phyloP scores from a whole-genome alignment of 2,113 vertebrate genomes.

The Melanocharis versteri region DNA sequence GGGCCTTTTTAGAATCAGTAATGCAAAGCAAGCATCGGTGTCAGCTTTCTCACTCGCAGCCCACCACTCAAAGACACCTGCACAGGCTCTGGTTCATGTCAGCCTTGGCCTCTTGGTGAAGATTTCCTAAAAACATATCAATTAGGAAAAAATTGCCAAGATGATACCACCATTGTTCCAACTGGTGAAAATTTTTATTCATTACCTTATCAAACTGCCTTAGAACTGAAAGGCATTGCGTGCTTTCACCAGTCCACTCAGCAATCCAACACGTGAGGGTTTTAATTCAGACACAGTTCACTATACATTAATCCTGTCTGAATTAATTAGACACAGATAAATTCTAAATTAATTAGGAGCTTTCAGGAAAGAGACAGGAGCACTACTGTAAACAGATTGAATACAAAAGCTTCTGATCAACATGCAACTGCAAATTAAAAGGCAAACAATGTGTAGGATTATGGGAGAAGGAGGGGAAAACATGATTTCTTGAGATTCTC shows the following conservation, averaged over 20 bases:
- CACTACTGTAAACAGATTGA: neutral
- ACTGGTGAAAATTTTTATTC: neutral
- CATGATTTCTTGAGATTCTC: neutral
- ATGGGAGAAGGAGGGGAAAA: neutral
- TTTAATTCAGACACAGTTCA: neutral
- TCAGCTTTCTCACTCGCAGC: neutral
- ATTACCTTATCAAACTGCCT: neutral
- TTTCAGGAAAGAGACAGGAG: neutral
- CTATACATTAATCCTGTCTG: neutral
- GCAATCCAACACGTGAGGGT: neutral
- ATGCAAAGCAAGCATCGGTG: fast-evolving
- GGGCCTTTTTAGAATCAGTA: neutral
- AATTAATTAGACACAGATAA: neutral
- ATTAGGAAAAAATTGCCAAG: neutral
- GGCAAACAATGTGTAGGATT: neutral
- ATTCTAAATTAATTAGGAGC: conserved; percentile 21
- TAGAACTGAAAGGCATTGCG: neutral
- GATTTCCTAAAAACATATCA: neutral
- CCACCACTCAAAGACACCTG: neutral
- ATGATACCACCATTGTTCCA: neutral
- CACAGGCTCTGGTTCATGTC: neutral
- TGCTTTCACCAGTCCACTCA: neutral
- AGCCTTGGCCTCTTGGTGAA: neutral
- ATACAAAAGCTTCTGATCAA: neutral
- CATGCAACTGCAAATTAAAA: neutral